These are phyloP conservation scores for Amiota mariae DNA, from an alignment of 2,888 invertebrate species.

Conservation along the genomic window DNA sequence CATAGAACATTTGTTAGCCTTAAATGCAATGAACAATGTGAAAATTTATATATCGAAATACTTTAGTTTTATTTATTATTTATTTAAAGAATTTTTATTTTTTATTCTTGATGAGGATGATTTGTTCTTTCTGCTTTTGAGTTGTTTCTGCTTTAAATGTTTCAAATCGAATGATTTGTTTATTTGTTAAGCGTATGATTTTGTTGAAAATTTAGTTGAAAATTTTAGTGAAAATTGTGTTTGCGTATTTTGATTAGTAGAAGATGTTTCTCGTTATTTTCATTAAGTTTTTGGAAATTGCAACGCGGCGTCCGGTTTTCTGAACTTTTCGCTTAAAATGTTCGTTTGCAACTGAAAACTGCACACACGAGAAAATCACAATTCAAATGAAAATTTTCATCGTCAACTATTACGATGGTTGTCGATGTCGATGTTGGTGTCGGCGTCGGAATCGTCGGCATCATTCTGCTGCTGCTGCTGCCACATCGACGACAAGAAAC, in stretches of 20 bases:
- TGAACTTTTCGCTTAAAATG: constrained; percentile 69
- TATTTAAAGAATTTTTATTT: constrained; percentile 8
- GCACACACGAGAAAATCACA: constrained; percentile 48
- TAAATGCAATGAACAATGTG: not conserved
- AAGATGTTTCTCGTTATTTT: not conserved
- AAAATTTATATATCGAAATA: not conserved
- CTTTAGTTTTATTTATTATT: not conserved
- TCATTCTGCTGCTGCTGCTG: not conserved
- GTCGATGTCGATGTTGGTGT: not conserved
- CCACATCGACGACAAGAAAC: too few relatives aligned
- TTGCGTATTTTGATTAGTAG: constrained; percentile 7
- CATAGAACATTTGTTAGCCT: too few relatives aligned
- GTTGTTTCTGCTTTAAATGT: not conserved
- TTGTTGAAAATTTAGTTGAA: not conserved
- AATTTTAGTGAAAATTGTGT: not conserved
- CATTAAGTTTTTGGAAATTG: not conserved
- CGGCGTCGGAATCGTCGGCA: not conserved
- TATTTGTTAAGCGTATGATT: not conserved
- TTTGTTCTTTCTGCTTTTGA: not conserved
- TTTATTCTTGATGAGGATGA: not conserved
- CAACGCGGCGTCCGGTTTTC: constrained; percentile 48
- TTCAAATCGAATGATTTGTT: not conserved
- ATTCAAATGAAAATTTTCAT: constrained; percentile 10
- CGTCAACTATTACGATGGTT: constrained; percentile 5
- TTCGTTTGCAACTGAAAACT: constrained; percentile 71